These are phyloP conservation scores for Lucilia cuprina DNA, from an alignment of 1,140 invertebrate species.

Conservation along the genomic window DNA sequence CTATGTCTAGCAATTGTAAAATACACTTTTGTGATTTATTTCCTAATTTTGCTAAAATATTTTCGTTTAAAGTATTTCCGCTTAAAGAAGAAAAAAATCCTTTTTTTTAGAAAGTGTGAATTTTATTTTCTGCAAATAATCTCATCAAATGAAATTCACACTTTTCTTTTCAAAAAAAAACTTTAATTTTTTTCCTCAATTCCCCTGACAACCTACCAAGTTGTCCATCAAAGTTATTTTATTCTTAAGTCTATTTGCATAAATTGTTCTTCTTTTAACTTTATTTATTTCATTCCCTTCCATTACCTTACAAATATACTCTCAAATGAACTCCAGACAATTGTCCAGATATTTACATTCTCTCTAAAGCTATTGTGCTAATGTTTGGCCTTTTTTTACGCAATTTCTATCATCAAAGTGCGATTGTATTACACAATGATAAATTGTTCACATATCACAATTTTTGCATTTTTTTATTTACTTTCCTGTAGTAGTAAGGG, in stretches of 20 bases:
- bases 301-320: not conserved
- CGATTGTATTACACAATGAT: not conserved
- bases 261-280: not conserved
- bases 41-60: too few species aligned
- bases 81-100: too few species aligned
- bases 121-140: not conserved
- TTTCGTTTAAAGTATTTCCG: too few species aligned
- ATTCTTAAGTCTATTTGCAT: constrained; percentile 21
- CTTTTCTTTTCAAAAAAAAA: too few species aligned
- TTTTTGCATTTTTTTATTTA: not conserved
- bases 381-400: not conserved
- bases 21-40: constrained; percentile 23
- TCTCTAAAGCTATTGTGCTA: not conserved
- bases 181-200: too few species aligned
- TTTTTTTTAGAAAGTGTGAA: not conserved
- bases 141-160: constrained; percentile 17
- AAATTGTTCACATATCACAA: constrained; percentile 35
- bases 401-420: constrained; percentile 10
- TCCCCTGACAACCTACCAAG: constrained; percentile 8
- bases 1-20: constrained; percentile 6
- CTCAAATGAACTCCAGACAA: constrained; percentile 19
- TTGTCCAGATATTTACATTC: not conserved
- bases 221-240: constrained; percentile 34
- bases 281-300: not conserved
- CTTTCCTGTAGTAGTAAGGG: not conserved